Percentiles rank a stretch among this genome's conserved stretches.
Evolutionary conservation across 2,113 vertebrate genomes (phyloP).

Genomic region (Myotis yumanensis): DNA sequence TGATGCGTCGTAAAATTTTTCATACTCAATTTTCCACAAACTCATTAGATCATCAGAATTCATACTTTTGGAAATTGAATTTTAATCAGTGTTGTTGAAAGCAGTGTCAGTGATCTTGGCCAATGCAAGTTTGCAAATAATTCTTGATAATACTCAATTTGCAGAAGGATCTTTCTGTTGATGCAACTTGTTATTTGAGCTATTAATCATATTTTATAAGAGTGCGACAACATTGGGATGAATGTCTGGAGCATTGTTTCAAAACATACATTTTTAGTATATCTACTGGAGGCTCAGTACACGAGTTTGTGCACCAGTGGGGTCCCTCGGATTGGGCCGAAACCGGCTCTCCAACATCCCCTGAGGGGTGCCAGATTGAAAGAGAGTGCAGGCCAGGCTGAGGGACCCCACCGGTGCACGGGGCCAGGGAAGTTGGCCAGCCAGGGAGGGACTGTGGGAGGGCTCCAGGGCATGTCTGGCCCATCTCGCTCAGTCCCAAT

Average conservation of each 20-base stretch:
- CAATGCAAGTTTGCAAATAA: not conserved
- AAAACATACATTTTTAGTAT: not conserved
- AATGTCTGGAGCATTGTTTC: not conserved
- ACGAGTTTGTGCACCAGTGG: too few species aligned
- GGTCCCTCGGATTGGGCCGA: too few species aligned
- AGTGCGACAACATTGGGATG: not conserved
- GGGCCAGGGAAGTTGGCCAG: too few species aligned
- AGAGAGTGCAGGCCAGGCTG: too few species aligned
- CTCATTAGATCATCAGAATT: slow-evolving; percentile 21
- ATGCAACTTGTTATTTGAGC: not conserved
- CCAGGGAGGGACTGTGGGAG: too few species aligned
- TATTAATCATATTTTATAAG: not conserved
- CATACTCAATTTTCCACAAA: not conserved
- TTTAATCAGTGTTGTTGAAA: slow-evolving; percentile 28
- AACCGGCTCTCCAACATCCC: too few species aligned
- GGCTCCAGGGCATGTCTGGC: too few species aligned
- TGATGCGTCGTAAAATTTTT: not conserved
- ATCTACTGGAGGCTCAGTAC: not conserved
- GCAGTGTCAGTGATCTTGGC: not conserved
- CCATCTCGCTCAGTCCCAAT: too few species aligned
- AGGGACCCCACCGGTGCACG: too few species aligned
- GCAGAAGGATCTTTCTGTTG: not conserved
- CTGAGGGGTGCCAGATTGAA: too few species aligned
- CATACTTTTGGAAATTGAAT: not conserved
- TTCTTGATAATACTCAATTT: not conserved